phyloP scores from a whole-genome alignment of 2,797 vertebrate species.

The Sardinella longiceps region DNA sequence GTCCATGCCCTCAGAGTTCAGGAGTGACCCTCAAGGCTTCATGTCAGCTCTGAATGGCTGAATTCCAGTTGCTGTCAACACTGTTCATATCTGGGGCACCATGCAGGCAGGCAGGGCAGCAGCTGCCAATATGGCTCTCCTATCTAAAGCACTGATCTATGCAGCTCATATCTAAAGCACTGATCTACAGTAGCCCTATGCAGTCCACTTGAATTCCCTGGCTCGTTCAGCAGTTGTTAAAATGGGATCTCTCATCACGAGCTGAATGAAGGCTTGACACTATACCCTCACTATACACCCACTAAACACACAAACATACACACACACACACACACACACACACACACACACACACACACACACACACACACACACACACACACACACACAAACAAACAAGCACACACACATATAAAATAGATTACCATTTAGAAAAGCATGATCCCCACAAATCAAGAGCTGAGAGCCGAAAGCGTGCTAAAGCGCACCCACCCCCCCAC shows the following conservation, averaged over 20 bases:
- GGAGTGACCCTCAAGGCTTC: not conserved
- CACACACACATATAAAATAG: not conserved
- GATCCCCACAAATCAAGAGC: too few species aligned
- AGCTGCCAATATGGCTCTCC: constrained; percentile 1
- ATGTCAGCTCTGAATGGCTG: not conserved
- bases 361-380: not conserved
- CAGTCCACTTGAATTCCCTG: not conserved
- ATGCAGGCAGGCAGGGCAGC: too few species aligned
- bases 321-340: not conserved
- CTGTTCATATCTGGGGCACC: constrained; percentile 5
- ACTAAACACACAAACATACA: not conserved
- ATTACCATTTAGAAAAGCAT: too few species aligned
- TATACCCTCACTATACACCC: not conserved
- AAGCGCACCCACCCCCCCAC: too few species aligned
- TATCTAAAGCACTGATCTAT: not conserved
- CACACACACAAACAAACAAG: not conserved
- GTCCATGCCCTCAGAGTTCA: not conserved
- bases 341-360: not conserved
- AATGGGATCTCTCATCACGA: not conserved
- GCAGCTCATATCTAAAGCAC: not conserved
- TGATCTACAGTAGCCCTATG: too few species aligned
- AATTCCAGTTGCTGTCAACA: not conserved
- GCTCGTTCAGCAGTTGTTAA: not conserved
- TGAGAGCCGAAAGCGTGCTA: too few species aligned
- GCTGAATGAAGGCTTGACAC: not conserved